phyloP scores from a whole-genome alignment of 1,140 invertebrate genomes.

The Monochamus saltuarius region DNA sequence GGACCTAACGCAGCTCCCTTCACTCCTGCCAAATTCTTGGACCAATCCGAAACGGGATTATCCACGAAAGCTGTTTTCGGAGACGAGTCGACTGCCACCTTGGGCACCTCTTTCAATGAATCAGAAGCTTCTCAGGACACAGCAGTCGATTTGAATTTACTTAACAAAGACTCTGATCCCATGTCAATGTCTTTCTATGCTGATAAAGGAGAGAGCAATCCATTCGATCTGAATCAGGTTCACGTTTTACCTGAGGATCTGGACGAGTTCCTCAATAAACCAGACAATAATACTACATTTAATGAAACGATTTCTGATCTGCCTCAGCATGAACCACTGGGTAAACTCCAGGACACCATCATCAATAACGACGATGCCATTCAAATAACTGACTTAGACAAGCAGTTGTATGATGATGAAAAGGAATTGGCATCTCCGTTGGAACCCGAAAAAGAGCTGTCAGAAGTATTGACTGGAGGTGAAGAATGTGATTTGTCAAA shows the following conservation, averaged over 20 bases:
- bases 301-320: slow-evolving; percentile 41
- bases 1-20: slow-evolving; percentile 43
- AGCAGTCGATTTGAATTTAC: slow-evolving; percentile 30
- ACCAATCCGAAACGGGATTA: slow-evolving; percentile 54
- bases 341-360: slow-evolving; percentile 9
- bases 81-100: slow-evolving; percentile 50
- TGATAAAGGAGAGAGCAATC: slow-evolving; percentile 57
- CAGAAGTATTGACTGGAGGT: background rate
- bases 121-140: slow-evolving; percentile 21
- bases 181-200: slow-evolving; percentile 72
- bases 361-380: slow-evolving; percentile 34
- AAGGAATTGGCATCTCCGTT: slow-evolving; percentile 38
- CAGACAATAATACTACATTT: slow-evolving; percentile 12
- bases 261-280: slow-evolving; percentile 53
- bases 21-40: slow-evolving; percentile 45
- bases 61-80: slow-evolving; percentile 57
- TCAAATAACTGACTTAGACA: slow-evolving; percentile 42
- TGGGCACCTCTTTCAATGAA: slow-evolving; percentile 33
- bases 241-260: slow-evolving; percentile 62
- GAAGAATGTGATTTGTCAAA: slow-evolving; percentile 30
- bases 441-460: slow-evolving; percentile 27
- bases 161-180: slow-evolving; percentile 56
- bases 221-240: slow-evolving; percentile 59
- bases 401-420: slow-evolving; percentile 36
- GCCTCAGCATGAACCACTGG: slow-evolving; percentile 37